Base-by-base conservation (phyloP, 2,113 vertebrate species). In the Phocoena phocoena region DNA sequence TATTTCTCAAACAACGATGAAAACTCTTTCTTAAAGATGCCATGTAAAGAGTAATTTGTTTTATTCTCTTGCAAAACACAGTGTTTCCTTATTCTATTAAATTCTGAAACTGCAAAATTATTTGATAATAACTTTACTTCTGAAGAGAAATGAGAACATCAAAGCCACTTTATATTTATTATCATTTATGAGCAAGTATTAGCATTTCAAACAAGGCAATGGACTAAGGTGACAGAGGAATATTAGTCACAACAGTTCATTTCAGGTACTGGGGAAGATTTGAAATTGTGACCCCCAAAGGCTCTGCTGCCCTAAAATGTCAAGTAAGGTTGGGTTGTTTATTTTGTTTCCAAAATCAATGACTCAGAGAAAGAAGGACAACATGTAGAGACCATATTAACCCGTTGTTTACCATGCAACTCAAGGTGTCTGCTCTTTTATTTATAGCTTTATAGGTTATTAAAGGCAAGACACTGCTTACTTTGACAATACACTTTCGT, bases 31-130 rank as follows among this genome's bases (percentile, higher is more conserved):
- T 89, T 92, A 90, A 92, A 53, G 55, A 58, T 94, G n/a, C 12
- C 67, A 58, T 63, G 26, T 79, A 95, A 33, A 65, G 71, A 90
- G 31, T 76, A 60, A 85, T 68, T 73, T 47, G 18, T 28, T 93
- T 82, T 20, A 65, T 65, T 74, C 3, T 36, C 73, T 82, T 58
- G 36, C 55, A 87, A 88, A 96, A 38, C 14, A 31, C 7, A 83
- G 58, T 65, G 60, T 92, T 93, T 92, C 88, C 62, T 96, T 96
- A 79, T 60, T 86, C 70, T 84, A 60, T 73, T 47, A 65, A 93
- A 94, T 44, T 68, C 55, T 94, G 50, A 13, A 95, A 84, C 21
- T 50, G 14, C n/a, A 71, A 96, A 91, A 94, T 3, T n/a, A 7
- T 47, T 93, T 96, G 67, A 53, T 91, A 77, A 4, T 41, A 90